Percentiles rank a stretch among this genome's conserved stretches.
phyloP scores from a whole-genome alignment of 2,888 invertebrate genomes.

The Agrotis puta region DNA sequence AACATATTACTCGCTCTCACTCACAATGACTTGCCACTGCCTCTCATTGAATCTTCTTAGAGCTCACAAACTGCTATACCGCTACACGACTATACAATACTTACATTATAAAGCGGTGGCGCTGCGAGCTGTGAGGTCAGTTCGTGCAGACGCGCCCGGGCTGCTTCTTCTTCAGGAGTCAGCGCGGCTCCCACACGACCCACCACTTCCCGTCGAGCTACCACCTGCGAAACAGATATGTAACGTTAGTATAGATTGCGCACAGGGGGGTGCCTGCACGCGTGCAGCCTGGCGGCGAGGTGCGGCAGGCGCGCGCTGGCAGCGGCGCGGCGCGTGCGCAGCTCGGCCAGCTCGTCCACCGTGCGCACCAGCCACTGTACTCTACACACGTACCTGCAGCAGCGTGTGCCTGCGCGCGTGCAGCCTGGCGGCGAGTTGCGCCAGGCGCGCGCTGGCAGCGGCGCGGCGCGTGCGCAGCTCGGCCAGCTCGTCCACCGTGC shows the following conservation, averaged over 20 bases:
- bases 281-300: conserved; percentile 93
- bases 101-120: conserved; percentile 97
- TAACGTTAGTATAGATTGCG: not conserved
- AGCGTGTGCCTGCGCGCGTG: conserved; percentile 94
- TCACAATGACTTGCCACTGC: no score
- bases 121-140: conserved; percentile 96
- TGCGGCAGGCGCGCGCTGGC: conserved; percentile 80
- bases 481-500: no score
- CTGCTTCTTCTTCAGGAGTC: conserved; percentile 97
- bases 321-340: conserved; percentile 92
- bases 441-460: conserved; percentile 60
- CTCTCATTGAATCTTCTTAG: no score
- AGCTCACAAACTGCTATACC: no score
- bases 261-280: no score
- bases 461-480: not conserved
- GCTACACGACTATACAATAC: conserved; percentile 53
- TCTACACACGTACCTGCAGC: conserved; percentile 74
- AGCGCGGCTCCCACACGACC: conserved; percentile 97
- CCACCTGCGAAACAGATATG: conserved; percentile 90
- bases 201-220: conserved; percentile 96
- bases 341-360: not conserved
- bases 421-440: conserved; percentile 95
- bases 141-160: conserved; percentile 96
- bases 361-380: no score
- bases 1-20: no score